Conservation (phyloP, 2,888 invertebrate species). For the Pollenia labialis region DNA sequence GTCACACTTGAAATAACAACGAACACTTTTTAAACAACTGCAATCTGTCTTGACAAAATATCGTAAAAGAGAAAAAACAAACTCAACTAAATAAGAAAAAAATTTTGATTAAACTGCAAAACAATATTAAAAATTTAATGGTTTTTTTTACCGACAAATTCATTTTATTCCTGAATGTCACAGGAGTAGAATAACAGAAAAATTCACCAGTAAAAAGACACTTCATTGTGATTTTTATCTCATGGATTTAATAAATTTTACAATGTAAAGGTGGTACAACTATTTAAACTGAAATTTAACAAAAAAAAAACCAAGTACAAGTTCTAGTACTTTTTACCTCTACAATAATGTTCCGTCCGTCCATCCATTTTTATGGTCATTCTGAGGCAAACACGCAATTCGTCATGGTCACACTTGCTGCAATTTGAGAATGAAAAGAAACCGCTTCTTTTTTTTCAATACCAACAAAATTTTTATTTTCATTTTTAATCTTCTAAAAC, state of each 20-base stretch:
- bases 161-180: slow-evolving; percentile 7
- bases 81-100: neutral
- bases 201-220: slow-evolving; percentile 41
- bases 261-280: slow-evolving; percentile 39
- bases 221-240: slow-evolving; percentile 52
- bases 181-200: slow-evolving; percentile 20
- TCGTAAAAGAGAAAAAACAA: neutral
- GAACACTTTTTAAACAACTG: neutral
- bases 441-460: slow-evolving; percentile 39
- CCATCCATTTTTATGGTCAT: neutral
- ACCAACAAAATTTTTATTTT: slow-evolving; percentile 27
- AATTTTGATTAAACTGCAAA: slow-evolving; percentile 26
- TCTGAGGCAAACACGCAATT: slow-evolving; percentile 50
- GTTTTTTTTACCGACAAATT: slow-evolving; percentile 7
- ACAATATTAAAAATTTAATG: slow-evolving; percentile 19
- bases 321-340: neutral
- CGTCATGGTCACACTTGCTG: slow-evolving; percentile 72
- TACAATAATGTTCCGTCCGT: neutral
- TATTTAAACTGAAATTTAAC: slow-evolving; percentile 21
- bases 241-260: slow-evolving; percentile 43
- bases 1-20: slow-evolving; percentile 38
- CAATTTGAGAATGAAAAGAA: slow-evolving; percentile 55
- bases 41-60: slow-evolving; percentile 24
- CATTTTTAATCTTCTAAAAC: slow-evolving; percentile 21
- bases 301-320: slow-evolving; percentile 1